Evolutionary conservation across 2,888 invertebrate genomes (phyloP).

Genomic region (Lymantria dispar): DNA sequence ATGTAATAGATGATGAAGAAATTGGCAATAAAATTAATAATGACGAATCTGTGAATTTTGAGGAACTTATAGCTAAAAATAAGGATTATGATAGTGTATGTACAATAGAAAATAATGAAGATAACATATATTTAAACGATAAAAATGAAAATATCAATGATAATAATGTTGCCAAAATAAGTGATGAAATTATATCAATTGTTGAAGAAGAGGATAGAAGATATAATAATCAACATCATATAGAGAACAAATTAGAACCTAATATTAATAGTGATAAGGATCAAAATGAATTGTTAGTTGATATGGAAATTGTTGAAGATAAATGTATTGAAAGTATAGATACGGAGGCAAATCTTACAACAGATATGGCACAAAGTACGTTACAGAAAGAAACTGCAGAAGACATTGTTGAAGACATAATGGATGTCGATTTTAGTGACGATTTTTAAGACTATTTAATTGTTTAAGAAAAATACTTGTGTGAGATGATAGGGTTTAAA

Average conservation of each 20-base stretch:
- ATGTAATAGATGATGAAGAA: constrained; percentile 3
- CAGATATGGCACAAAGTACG: background rate
- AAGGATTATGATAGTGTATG: background rate
- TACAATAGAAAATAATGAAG: background rate
- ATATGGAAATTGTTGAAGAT: background rate
- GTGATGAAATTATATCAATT: background rate
- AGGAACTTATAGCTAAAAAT: background rate
- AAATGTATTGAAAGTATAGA: background rate
- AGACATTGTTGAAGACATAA: constrained; percentile 39
- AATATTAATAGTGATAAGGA: constrained; percentile 6
- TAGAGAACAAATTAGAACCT: constrained; percentile 7
- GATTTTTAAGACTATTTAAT: constrained; percentile 55
- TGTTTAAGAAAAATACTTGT: no score
- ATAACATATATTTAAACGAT: constrained; percentile 25
- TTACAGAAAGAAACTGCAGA: background rate
- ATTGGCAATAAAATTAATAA: background rate
- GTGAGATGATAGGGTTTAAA: no score
- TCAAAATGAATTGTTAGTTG: background rate
- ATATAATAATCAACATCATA: no score
- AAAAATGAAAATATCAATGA: background rate
- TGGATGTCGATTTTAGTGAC: constrained; percentile 70
- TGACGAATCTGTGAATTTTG: background rate
- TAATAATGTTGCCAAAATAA: background rate
- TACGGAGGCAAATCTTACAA: background rate
- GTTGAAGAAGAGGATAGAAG: background rate